phyloP scores from a whole-genome alignment of 1,140 invertebrate species.

The Pemphigus obesinymphae region DNA sequence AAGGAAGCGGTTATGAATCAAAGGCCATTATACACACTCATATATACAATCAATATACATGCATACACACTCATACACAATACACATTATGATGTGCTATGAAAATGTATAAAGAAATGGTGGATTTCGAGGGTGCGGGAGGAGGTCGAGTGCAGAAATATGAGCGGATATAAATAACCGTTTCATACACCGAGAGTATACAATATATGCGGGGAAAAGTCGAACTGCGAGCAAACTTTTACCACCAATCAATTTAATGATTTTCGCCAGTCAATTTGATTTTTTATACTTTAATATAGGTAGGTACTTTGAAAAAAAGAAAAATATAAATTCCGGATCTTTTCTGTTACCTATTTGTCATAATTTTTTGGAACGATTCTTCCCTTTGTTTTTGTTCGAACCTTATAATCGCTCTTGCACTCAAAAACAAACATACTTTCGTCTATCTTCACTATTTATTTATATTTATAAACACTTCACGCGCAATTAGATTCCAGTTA shows the following conservation, averaged over 20 bases:
- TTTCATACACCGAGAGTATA: not conserved
- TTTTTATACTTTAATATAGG: not conserved
- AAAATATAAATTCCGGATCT: too few species aligned
- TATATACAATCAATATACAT: too few species aligned
- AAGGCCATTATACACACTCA: not conserved
- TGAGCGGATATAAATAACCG: not conserved
- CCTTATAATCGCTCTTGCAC: too few species aligned
- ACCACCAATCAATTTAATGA: conserved; percentile 1
- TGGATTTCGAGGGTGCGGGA: not conserved
- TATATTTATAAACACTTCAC: too few species aligned
- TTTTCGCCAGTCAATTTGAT: not conserved
- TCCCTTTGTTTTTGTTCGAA: too few species aligned
- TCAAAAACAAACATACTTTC: too few species aligned
- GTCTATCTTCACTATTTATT: too few species aligned
- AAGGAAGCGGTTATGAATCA: conserved; percentile 12
- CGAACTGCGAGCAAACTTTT: not conserved
- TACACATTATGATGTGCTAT: not conserved
- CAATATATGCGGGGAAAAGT: not conserved
- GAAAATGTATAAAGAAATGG: not conserved
- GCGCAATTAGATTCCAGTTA: too few species aligned
- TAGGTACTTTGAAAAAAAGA: not conserved
- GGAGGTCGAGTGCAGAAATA: not conserved
- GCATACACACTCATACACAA: not conserved
- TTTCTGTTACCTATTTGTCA: too few species aligned
- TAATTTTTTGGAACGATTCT: too few species aligned